Evolutionary conservation across 2,113 vertebrate species (phyloP).

Genomic region (Ammodytes dubius): DNA sequence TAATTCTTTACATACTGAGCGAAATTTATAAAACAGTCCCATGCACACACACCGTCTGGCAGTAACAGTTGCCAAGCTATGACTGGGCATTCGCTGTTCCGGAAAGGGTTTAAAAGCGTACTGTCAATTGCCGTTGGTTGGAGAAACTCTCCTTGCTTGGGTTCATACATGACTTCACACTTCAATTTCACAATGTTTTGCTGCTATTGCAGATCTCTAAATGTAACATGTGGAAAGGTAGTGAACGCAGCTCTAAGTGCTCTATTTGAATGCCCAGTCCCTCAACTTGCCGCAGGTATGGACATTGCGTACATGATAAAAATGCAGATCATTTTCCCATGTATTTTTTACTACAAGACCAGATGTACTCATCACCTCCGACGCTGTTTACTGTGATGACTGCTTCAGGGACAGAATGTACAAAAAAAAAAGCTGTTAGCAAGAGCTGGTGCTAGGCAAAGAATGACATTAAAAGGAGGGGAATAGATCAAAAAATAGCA

Average conservation of each 20-base stretch:
- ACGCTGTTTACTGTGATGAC: not conserved
- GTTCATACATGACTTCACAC: not conserved
- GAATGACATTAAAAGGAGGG: conserved; percentile 16
- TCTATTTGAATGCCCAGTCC: not conserved
- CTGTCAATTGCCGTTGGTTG: not conserved
- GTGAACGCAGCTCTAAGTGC: not conserved
- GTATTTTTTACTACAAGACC: not conserved
- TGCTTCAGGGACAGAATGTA: not conserved
- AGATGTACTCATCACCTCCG: not conserved
- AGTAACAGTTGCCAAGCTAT: not conserved
- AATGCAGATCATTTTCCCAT: not conserved
- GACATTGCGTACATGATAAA: not conserved
- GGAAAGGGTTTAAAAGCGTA: not conserved
- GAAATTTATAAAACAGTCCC: too few relatives aligned
- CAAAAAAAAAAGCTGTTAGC: not conserved
- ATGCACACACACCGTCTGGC: too few relatives aligned
- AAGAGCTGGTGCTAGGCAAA: conserved; percentile 4
- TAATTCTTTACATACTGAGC: too few relatives aligned
- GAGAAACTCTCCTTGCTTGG: not conserved
- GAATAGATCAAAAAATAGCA: conserved; percentile 28
- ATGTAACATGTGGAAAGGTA: not conserved
- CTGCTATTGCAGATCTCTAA: not conserved
- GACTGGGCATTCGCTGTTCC: not conserved
- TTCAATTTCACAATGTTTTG: not conserved
- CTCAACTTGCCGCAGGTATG: not conserved